Percentiles rank a stretch among this genome's conserved stretches.
These are phyloP conservation scores for Heliconius ismenius DNA, from an alignment of 2,888 invertebrate genomes.

Conservation along the genomic window DNA sequence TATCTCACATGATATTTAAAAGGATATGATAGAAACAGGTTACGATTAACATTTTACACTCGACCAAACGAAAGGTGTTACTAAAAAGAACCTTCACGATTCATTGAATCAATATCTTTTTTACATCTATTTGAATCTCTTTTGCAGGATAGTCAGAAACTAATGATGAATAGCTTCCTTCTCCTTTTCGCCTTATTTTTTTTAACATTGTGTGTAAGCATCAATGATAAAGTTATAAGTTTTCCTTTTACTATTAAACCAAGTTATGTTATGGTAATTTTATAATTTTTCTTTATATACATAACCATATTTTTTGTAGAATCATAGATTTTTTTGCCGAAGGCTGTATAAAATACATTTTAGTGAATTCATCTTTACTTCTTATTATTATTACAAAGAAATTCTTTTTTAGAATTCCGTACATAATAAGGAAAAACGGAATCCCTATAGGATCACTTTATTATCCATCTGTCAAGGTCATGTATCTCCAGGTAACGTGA, in stretches of 20 bases:
- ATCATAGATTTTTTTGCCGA: too few relatives aligned
- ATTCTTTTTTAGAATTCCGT: too few relatives aligned
- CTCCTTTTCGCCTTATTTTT: background rate
- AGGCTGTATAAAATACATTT: too few relatives aligned
- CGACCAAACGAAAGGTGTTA: constrained; percentile 4
- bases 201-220: background rate
- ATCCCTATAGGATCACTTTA: too few relatives aligned
- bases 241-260: background rate
- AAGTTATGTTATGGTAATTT: background rate
- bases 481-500: too few relatives aligned
- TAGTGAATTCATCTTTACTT: too few relatives aligned
- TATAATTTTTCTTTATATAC: too few relatives aligned
- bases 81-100: constrained; percentile 9
- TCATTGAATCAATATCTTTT: constrained; percentile 13
- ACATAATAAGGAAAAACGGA: too few relatives aligned
- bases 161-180: constrained; percentile 1
- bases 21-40: constrained; percentile 3
- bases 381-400: too few relatives aligned
- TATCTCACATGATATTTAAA: background rate
- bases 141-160: background rate
- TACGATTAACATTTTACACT: constrained; percentile 9
- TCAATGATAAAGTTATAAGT: background rate
- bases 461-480: too few relatives aligned
- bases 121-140: constrained; percentile 5
- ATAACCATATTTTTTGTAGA: too few relatives aligned